Evolutionary conservation across 2,797 vertebrate species (phyloP), one percentile per base, ranked within the genome.

Genomic region (Parambassis ranga): DNA sequence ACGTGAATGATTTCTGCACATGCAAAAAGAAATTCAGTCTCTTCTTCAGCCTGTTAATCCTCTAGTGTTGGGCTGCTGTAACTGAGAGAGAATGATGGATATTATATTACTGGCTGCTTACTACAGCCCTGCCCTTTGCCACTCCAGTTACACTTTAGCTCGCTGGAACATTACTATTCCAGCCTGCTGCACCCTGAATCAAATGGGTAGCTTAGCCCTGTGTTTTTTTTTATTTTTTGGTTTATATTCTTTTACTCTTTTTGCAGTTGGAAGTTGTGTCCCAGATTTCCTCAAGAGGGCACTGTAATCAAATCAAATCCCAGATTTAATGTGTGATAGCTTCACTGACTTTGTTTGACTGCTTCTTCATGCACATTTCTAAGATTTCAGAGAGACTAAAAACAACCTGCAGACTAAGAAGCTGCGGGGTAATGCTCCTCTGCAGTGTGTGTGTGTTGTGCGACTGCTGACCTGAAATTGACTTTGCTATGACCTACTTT

Each of bases 261-360:
- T 42, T 50, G 28, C 10, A 22, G 33, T 43, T 31, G 35, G 28
- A 61, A 47, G 42, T 11, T 6, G 8, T 50, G 10, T 62, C 19
- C 5, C 22, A 51, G 7, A 32, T 55, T 47, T 59, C 84, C 90
- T 90, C 64, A 55, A 90, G 90, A 72, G 86, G 89, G 83, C 85
- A 77, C 68, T 70, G 16, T 74, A 44, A 52, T 81, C 78, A 71
- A 85, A 71, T 62, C 13, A 6, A 75, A 32, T 10, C 18, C 35
- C 19, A 51, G 10, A 38, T 61, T 70, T 23, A 16, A 27, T 31
- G 39, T 49, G 49, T 53, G 28, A 44, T 16, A 51, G 28, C 30
- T 39, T 51, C 23, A 19, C 5, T 39, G 31, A 26, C n/a, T 73
- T 13, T 15, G 10, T 55, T 35, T 28, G 19, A 33, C 47, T 66